Evolutionary conservation across 2,113 vertebrate species (phyloP), one percentile per base, ranked within the genome.

Genomic region (Hiodon tergisus): DNA sequence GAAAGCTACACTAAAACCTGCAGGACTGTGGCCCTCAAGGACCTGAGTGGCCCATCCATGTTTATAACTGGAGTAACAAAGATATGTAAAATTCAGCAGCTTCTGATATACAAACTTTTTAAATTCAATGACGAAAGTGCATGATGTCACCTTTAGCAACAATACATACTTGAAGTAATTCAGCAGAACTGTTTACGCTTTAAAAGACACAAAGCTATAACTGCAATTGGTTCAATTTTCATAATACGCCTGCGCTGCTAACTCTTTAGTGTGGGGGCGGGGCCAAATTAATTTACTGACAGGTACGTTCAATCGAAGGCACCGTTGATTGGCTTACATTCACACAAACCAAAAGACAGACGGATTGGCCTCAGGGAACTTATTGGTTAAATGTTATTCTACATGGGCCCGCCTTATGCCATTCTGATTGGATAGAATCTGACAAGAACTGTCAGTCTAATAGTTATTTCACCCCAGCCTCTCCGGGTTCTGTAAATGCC

Each of bases 371-470:
- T 11, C 69, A 50, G 69, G 2, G 3, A 50, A 4, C 2, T 79
- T 60, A 83, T 81, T 84, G 79, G 82, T 9, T 50, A 6, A 1
- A n/a, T 2, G 5, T 2, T 4, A 13, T 46, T 2, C 9, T 11
- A 61, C 61, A 48, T 4, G 46, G 73, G 47, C 54, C 89, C 86
- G 79, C 88, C 88, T 17, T 5, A 2, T 66, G 4, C 66, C 0
- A 6, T 76, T 75, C 1, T 87, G 87, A 91, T 91, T 91, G 90
- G 91, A 0, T 73, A 2, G 72, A 60, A 79, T 85, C 76, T 73
- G 80, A 75, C 81, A 17, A 60, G 85, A 80, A 83, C 83, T 88
- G 89, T 87, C 85, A 82, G 75, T 82, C 83, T 73, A 76, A 79
- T 31, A 48, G 50, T 51, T 55, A 14, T 58, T 58, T 69, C 53